These are phyloP conservation scores for Podocnemis expansa DNA, from an alignment of 2,113 vertebrate species.

Conservation along the genomic window DNA sequence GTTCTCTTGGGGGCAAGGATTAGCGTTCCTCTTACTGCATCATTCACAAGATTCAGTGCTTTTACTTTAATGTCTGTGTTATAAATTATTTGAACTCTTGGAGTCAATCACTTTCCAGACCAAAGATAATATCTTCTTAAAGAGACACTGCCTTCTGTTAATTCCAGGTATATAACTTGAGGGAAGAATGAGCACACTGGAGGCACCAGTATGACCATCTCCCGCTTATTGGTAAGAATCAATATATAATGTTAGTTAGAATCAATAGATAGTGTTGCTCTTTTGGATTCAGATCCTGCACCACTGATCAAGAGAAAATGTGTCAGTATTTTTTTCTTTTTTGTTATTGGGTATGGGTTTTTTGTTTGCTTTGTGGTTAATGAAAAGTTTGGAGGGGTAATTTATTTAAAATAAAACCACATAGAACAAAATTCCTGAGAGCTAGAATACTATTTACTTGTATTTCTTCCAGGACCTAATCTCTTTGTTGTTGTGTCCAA, in stretches of 20 bases:
- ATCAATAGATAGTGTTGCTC: not conserved
- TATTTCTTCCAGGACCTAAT: constrained; percentile 53
- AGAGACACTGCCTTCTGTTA: not conserved
- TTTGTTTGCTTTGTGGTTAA: not conserved
- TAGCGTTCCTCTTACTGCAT: not conserved
- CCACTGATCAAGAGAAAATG: not conserved
- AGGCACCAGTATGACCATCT: not conserved
- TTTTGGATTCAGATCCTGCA: not conserved
- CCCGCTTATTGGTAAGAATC: constrained; percentile 47
- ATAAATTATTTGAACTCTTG: constrained; percentile 61
- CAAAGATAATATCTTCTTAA: constrained; percentile 19
- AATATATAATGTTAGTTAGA: too few relatives aligned
- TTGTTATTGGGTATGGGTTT: not conserved
- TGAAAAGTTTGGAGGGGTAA: not conserved
- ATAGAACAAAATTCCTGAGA: constrained; percentile 50
- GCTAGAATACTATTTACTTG: constrained; percentile 29
- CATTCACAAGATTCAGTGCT: not conserved
- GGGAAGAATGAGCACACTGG: not conserved
- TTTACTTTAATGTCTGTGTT: constrained; percentile 39
- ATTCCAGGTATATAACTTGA: constrained; percentile 32
- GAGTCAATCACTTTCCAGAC: constrained; percentile 39
- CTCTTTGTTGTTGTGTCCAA: constrained; percentile 34
- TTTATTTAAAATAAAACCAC: constrained; percentile 23
- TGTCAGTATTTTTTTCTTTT: not conserved
- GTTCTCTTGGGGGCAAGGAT: not conserved